Evolutionary conservation across 2,797 vertebrate genomes (phyloP), one percentile per base, ranked within the genome.

Genomic region (Prunella strophiata): DNA sequence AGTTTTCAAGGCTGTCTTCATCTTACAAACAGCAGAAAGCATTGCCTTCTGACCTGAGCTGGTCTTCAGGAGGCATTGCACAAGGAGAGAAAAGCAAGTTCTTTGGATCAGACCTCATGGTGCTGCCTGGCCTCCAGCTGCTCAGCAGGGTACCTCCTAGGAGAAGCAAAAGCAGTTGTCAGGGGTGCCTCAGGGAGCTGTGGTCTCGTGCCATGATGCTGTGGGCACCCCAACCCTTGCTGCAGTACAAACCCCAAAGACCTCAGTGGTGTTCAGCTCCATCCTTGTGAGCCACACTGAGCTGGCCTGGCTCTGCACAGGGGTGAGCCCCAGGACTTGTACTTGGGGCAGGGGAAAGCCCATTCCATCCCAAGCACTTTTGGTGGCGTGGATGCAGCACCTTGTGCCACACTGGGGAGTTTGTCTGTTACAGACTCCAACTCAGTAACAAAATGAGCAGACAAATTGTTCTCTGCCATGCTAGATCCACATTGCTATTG

Each of bases 201-300:
- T 27, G 42, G 4, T 42, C 52, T 32, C 4, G 0, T 59, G 57
- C 57, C 34, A 0, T 30, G 9, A 8, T 16, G 5, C 43, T 20
- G 30, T 13, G 29, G 43, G 47, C 45, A 32, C 30, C 2, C 1
- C 50, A 45, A 36, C 34, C 34, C 30, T 67, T 9, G 1, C 43
- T 42, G 20, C 3, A 4, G 13, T 30, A 25, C 54, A 61, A 52
- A 30, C 34, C 50, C 62, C 27, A 8, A 13, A 75, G 62, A 32
- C 26, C 67, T 8, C 21, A 3, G 25, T 30, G 67, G 15, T 26
- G 20, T 40, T 52, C 43, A 21, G 42, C 43, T 72, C 50, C 2
- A 0, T 85, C 71, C 67, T 81, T 0, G 0, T 4, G 78, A 71
- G 40, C 58, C 3, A 0, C 0, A 0, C 30, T 2, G 16, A 54